Evolutionary conservation across 2,888 invertebrate species (phyloP).

Genomic region (Onchidella celtica): DNA sequence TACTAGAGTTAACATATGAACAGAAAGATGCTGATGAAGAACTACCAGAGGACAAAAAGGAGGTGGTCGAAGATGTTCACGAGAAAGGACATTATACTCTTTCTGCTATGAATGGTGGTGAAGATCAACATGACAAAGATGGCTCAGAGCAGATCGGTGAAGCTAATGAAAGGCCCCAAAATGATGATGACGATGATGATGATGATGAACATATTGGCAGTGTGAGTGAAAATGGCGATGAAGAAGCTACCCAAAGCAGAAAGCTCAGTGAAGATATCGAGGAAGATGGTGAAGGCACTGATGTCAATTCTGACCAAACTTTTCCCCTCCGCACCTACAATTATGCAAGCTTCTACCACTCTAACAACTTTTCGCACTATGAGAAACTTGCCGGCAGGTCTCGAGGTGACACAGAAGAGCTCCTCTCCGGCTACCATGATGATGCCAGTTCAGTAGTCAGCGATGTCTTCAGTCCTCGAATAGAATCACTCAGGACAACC

Average conservation of each 20-base stretch:
- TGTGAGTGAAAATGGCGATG: constrained; percentile 43
- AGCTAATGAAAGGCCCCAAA: background rate
- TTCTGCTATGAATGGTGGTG: background rate
- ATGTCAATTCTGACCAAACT: no score
- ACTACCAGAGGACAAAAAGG: background rate
- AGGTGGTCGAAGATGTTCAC: background rate
- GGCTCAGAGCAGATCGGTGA: no score
- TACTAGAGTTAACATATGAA: background rate
- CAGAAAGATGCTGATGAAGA: background rate
- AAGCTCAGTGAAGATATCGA: background rate
- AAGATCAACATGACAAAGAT: background rate
- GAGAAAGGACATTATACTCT: background rate
- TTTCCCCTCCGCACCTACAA: constrained; percentile 7
- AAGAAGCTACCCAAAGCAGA: background rate
- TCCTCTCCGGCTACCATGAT: constrained; percentile 14
- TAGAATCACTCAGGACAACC: background rate
- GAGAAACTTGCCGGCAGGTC: background rate
- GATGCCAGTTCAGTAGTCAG: constrained; percentile 15
- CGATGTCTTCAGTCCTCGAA: constrained; percentile 18
- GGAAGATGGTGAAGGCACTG: background rate
- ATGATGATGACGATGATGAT: background rate
- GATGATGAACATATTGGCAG: constrained; percentile 45
- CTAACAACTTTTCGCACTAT: background rate
- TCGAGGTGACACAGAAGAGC: constrained; percentile 8
- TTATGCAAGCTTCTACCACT: background rate